Percentiles rank a stretch among this genome's conserved stretches.
These are phyloP conservation scores for Peromyscus polionotus DNA, from an alignment of 2,113 vertebrate genomes.

Conservation along the genomic window DNA sequence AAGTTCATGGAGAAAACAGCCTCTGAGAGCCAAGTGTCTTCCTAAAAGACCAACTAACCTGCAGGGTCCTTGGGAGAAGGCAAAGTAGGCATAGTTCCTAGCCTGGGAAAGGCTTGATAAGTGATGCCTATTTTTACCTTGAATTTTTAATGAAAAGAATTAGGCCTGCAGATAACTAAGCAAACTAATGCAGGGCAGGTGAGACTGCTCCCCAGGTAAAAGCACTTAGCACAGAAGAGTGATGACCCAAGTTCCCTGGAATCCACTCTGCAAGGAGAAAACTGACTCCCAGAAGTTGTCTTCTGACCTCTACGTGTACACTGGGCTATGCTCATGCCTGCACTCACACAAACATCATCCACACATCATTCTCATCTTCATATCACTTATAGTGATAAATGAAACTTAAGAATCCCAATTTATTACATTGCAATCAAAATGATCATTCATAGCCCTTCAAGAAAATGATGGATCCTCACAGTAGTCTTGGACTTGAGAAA, in stretches of 20 bases:
- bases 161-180: background rate
- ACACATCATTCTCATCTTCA: background rate
- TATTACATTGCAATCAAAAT: background rate
- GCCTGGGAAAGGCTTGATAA: background rate
- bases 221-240: background rate
- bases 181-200: background rate
- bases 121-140: background rate
- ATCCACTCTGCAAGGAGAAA: background rate
- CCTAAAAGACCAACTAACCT: background rate
- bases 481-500: background rate
- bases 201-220: background rate
- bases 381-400: background rate
- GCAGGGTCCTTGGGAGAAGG: background rate
- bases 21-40: constrained; percentile 4
- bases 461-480: background rate
- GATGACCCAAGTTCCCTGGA: background rate
- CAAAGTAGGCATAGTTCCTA: background rate
- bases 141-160: background rate
- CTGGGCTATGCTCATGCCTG: no score
- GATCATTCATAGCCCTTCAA: background rate
- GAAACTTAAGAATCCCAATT: background rate
- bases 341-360: background rate
- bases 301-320: background rate
- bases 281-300: background rate
- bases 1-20: background rate